Conservation (phyloP, 2,797 vertebrate species). For the Rhadinocentrus ornatus region DNA sequence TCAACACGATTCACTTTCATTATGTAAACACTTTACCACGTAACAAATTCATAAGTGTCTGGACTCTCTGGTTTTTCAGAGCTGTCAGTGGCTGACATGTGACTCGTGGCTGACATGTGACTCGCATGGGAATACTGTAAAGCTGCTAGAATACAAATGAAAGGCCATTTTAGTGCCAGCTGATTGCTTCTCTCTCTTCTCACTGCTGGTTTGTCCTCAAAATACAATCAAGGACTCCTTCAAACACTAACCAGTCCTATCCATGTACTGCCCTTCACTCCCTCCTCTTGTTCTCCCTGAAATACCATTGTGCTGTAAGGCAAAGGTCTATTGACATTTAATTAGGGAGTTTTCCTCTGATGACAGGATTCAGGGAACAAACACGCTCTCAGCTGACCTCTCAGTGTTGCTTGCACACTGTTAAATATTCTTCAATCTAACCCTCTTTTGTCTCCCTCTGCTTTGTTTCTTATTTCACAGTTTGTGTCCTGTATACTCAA, state of each 20-base stretch:
- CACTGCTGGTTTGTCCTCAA: slow-evolving; percentile 23
- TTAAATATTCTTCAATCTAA: slow-evolving; percentile 50
- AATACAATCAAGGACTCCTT: slow-evolving; percentile 46
- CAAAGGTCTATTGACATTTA: slow-evolving; percentile 72
- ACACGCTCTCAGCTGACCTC: slow-evolving; percentile 39
- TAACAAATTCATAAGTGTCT: slow-evolving; percentile 17
- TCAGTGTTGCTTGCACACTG: slow-evolving; percentile 30
- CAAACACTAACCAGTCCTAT: slow-evolving; percentile 23
- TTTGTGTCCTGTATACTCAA: slow-evolving; percentile 97
- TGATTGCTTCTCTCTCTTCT: slow-evolving; percentile 50
- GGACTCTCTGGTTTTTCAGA: slow-evolving; percentile 12
- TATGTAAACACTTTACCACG: slow-evolving; percentile 2
- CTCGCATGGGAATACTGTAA: slow-evolving; percentile 42
- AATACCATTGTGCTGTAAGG: slow-evolving; percentile 71
- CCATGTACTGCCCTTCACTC: background rate
- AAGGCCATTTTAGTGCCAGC: slow-evolving; percentile 70
- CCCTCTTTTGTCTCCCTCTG: slow-evolving; percentile 26
- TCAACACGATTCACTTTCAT: background rate
- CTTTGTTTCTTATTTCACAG: slow-evolving; percentile 79
- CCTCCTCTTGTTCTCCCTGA: slow-evolving; percentile 35
- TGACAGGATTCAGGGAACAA: slow-evolving; percentile 35
- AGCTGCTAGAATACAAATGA: slow-evolving; percentile 59
- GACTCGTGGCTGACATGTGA: slow-evolving; percentile 41
- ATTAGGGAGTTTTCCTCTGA: slow-evolving; percentile 63
- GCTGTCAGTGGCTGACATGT: slow-evolving; percentile 26